Base-by-base conservation (phyloP, 2,797 vertebrate species). In the Danionella dracula region DNA sequence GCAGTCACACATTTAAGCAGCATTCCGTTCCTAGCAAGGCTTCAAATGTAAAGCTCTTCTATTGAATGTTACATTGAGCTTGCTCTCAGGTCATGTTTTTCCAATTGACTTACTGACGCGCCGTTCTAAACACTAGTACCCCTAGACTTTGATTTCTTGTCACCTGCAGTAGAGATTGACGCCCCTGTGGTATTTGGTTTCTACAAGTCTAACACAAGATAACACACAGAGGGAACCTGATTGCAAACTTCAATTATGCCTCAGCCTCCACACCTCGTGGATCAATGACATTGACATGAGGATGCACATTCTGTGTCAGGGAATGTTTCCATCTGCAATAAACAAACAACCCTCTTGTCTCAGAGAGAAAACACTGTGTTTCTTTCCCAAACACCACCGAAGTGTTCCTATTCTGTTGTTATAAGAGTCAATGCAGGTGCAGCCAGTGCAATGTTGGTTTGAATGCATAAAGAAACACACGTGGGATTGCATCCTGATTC, bases 251-350 rank as follows among this genome's bases (percentile, higher is more conserved):
- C 16, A 64, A 58, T 66, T 53, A 54, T 61, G 44, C 17, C 31
- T 31, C 32, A 27, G 12, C 15, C 15, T 51, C 34, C 4, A 15
- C 40, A 41, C 35, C 46, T 23, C 23, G 29, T 40, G 66, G 48
- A 66, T 76, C 64, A 76, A 61, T 76, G 65, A 9, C 41, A 74
- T 68, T 48, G 65, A 71, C 60, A 60, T 61, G 32, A 4, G 50
- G 49, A 41, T 19, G 58, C 41, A 32, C 51, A 60, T 65, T 48
- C 37, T 17, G 58, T 57, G 44, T 42, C 27, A 16, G 41, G 48
- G 54, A 59, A 68, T 71, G 48, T 50, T 37, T 48, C 64, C 55
- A n/a, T 72, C 21, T 31, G 59, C 13, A 15, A 64, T 49, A 56
- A 60, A 34, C n/a, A n/a, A n/a, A 35, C 21, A 55, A 73, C 35